Percentiles rank a stretch among this genome's conserved stretches.
phyloP scores from a whole-genome alignment of 2,888 invertebrate species.

The Halocaridina rubra region DNA sequence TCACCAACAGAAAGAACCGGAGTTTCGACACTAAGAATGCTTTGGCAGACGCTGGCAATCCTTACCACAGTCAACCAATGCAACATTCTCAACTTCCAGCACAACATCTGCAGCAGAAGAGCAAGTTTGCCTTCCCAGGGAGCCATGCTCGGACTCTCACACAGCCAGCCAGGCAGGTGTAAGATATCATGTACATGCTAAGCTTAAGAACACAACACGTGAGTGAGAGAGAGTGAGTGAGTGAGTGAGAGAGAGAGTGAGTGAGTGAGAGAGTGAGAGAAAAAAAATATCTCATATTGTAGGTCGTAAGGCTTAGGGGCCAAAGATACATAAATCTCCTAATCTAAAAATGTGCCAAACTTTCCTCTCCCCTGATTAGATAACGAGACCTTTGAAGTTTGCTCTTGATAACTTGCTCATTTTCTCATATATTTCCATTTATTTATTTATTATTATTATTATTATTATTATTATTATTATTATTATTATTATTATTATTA shows the following conservation, averaged over 20 bases:
- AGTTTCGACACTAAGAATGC: conserved; percentile 52
- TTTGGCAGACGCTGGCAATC: conserved; percentile 56
- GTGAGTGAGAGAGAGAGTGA: neutral
- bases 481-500: too few species aligned
- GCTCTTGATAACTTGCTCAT: too few species aligned
- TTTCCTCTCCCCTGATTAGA: too few species aligned
- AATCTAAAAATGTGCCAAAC: too few species aligned
- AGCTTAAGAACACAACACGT: too few species aligned
- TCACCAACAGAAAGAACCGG: conserved; percentile 5
- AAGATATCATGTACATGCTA: conserved; percentile 24
- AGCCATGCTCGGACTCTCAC: conserved; percentile 58
- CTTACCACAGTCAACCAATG: conserved; percentile 36
- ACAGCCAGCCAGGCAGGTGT: conserved; percentile 63
- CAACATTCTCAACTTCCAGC: neutral
- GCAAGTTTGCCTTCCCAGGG: conserved; percentile 54
- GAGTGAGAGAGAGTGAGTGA: neutral
- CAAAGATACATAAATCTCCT: too few species aligned
- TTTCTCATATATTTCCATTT: too few species aligned
- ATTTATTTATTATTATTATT: too few species aligned
- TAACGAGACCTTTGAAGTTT: too few species aligned
- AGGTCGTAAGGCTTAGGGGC: too few species aligned
- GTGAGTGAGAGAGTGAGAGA: neutral
- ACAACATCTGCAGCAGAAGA: neutral
- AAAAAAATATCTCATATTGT: too few species aligned
- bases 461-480: too few species aligned